A percentile compares a stretch with the other conserved stretches of the same genome.
phyloP scores from a whole-genome alignment of 1,140 invertebrate genomes.

The Sarcophaga peregrina region DNA sequence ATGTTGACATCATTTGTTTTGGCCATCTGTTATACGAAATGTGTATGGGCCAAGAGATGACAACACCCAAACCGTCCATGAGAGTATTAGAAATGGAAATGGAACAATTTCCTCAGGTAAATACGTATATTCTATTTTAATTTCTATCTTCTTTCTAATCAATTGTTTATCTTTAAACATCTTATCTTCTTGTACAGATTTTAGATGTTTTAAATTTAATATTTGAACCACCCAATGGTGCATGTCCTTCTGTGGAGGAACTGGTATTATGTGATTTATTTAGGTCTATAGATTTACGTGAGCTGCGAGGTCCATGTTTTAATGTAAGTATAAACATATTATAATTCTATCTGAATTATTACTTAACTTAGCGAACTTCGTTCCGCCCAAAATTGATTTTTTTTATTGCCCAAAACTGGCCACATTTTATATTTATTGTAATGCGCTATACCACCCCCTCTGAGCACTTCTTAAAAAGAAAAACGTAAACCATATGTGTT shows the following conservation, averaged over 20 bases:
- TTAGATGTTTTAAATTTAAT: constrained; percentile 84
- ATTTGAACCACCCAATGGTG: constrained; percentile 76
- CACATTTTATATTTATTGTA: too few species aligned
- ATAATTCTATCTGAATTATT: background rate
- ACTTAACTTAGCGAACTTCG: background rate
- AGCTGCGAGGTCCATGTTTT: constrained; percentile 77
- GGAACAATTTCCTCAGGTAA: constrained; percentile 79
- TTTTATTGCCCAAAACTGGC: too few species aligned
- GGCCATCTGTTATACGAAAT: constrained; percentile 90
- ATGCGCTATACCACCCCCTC: too few species aligned
- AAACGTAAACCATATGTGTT: too few species aligned
- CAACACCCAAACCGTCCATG: constrained; percentile 77
- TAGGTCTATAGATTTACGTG: constrained; percentile 86
- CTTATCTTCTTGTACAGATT: constrained; percentile 73
- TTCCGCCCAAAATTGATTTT: too few species aligned
- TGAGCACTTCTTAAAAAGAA: too few species aligned
- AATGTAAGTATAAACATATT: constrained; percentile 66
- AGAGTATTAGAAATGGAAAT: constrained; percentile 79
- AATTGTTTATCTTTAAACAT: too few species aligned
- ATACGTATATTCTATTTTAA: background rate
- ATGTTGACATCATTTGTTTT: constrained; percentile 81
- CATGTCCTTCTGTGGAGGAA: constrained; percentile 80
- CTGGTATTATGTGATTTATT: constrained; percentile 85
- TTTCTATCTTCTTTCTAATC: background rate
- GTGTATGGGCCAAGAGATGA: constrained; percentile 85